These are phyloP conservation scores for Bathynomus jamesi DNA, from an alignment of 1,140 invertebrate genomes.

Conservation along the genomic window DNA sequence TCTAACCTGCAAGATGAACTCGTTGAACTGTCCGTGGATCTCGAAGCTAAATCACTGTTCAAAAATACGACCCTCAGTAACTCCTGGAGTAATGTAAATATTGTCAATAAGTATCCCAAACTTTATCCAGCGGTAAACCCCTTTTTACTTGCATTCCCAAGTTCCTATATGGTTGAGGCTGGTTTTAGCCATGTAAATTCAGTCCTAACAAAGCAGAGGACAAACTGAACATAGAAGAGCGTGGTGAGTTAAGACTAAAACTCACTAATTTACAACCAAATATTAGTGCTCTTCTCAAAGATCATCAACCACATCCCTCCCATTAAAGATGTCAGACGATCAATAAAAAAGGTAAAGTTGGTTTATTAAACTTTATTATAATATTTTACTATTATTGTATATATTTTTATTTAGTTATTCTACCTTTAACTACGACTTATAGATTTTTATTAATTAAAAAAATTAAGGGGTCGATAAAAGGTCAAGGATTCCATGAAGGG, in stretches of 20 bases:
- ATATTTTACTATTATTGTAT: no score
- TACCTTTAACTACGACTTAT: no score
- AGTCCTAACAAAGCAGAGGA: constrained; percentile 17
- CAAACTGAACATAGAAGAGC: constrained; percentile 11
- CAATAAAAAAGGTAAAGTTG: no score
- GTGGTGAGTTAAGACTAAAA: constrained; percentile 12
- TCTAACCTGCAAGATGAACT: constrained; percentile 14
- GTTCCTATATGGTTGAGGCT: constrained; percentile 16
- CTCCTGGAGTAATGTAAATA: constrained; percentile 14
- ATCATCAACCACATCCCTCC: no score
- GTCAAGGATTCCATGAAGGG: no score
- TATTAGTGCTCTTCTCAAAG: background rate
- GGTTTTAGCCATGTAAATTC: constrained; percentile 12
- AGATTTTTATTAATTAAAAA: no score
- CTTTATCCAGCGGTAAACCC: constrained; percentile 14
- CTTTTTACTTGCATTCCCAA: constrained; percentile 19
- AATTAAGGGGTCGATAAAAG: no score
- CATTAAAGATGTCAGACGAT: no score
- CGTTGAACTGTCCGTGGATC: constrained; percentile 17
- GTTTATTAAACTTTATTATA: no score
- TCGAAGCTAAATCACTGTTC: constrained; percentile 19
- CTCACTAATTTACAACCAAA: constrained; percentile 14
- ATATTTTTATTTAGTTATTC: no score
- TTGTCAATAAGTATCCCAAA: constrained; percentile 12
- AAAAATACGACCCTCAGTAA: constrained; percentile 16